phyloP scores from a whole-genome alignment of 2,113 vertebrate genomes.

The Triplophysa rosa region DNA sequence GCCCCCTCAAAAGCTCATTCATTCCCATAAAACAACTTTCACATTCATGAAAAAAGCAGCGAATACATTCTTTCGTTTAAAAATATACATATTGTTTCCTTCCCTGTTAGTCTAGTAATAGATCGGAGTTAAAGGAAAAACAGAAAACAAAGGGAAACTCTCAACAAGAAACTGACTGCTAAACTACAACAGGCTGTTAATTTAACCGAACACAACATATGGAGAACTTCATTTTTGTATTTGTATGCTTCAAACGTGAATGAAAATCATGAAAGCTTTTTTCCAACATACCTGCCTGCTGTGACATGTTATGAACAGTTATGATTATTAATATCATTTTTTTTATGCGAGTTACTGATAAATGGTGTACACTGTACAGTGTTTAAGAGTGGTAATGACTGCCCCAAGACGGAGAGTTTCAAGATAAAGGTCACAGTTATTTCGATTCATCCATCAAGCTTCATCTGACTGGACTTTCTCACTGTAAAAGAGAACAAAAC shows the following conservation, averaged over 20 bases:
- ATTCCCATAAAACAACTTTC: neutral
- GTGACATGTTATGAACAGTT: constrained; percentile 7
- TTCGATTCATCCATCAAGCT: neutral
- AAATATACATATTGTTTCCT: neutral
- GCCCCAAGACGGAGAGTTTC: neutral
- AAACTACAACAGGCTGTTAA: neutral
- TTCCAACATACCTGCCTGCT: neutral
- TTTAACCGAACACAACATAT: neutral
- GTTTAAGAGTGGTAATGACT: neutral
- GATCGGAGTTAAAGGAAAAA: neutral
- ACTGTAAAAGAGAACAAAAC: constrained; percentile 33
- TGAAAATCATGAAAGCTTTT: neutral
- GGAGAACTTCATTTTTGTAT: neutral
- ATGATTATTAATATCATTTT: neutral
- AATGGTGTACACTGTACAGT: too few relatives aligned
- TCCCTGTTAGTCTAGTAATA: neutral
- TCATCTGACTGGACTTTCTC: neutral
- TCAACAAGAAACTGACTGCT: neutral
- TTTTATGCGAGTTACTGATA: neutral
- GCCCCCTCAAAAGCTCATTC: neutral
- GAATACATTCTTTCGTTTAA: neutral
- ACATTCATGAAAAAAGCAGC: neutral
- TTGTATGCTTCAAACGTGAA: neutral
- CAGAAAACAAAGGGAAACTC: neutral
- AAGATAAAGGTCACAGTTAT: constrained; percentile 27